Evolutionary conservation across 1,140 invertebrate genomes (phyloP), one percentile per base, ranked within the genome.

Genomic region (Stegodyphus mimosarum): DNA sequence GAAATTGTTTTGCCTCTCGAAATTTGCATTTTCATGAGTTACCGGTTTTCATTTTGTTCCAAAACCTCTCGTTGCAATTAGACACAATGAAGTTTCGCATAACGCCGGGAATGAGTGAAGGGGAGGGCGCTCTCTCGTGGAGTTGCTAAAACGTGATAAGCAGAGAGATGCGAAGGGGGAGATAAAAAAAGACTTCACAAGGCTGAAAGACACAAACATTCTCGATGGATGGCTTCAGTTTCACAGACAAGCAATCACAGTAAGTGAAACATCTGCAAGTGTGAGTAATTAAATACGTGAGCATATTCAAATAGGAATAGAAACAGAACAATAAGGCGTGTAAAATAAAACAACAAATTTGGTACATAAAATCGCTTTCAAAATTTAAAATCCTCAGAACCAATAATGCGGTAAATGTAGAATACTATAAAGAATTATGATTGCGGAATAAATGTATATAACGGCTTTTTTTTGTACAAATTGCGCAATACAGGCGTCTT

Each of bases 21-120:
- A 76, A 84, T 84, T 84, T 84, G 81, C 72, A 84, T 84, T 84
- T 76, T 84, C 81, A 83, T 83, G 80, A 83, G 72, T 83, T 83
- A 78, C 60, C 7, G 60, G 63, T 74, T 74, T 74, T 83, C 71
- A 83, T 83, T 83, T 75, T 74, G 80, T 75, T 83, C 80, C 80
- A 67, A 73, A 66, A 74, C 60, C 51, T 73, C 60, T 83, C 52
- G 64, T 15, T 75, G 70, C 71, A 83, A 83, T 83, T 83, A 83
- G 80, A 83, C 60, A 83, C 80, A 83, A 83, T 83, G 80, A 83
- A 74, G 80, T 83, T 74, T 83, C 60, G 33, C 33, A 33, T 33
- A 33, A 33, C 33, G 33, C 3, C 3, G 33, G 33, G 33, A 33
- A 33, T 48, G 64, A 66, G n/a, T 48, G 17, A 48, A 49, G 11